Evolutionary conservation across 2,113 vertebrate species (phyloP).

Genomic region (Archocentrus centrarchus): DNA sequence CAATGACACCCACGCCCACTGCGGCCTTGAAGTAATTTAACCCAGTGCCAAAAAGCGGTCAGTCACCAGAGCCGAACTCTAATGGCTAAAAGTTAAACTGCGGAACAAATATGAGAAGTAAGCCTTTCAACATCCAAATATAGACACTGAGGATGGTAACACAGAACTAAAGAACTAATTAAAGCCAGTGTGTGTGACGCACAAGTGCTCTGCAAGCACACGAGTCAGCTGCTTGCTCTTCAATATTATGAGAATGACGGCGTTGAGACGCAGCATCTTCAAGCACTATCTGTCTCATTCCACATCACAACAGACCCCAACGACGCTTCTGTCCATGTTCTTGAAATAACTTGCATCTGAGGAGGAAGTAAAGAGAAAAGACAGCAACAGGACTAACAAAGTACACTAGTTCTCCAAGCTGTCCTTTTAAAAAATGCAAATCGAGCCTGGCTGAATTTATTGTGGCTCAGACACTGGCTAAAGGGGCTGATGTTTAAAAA

Average conservation of each 20-base stretch:
- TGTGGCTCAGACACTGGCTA: constrained; percentile 73
- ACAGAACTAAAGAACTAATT: constrained; percentile 70
- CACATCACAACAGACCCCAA: constrained; percentile 34
- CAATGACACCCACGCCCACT: constrained; percentile 47
- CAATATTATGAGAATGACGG: constrained; percentile 25
- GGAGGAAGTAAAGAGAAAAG: neutral
- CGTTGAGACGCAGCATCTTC: constrained; percentile 15
- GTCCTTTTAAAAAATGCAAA: constrained; percentile 64
- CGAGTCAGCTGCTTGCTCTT: constrained; percentile 35
- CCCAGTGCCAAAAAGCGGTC: constrained; percentile 62
- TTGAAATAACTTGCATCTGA: constrained; percentile 42
- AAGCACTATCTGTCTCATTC: constrained; percentile 15
- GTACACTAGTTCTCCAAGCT: constrained; percentile 21
- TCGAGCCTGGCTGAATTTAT: constrained; percentile 58
- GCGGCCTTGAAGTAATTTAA: constrained; percentile 57
- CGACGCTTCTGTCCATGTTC: constrained; percentile 14
- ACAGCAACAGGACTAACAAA: constrained; percentile 23
- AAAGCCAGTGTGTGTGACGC: constrained; percentile 62
- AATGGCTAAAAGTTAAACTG: constrained; percentile 70
- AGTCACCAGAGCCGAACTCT: constrained; percentile 65
- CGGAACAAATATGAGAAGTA: constrained; percentile 70
- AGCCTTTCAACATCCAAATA: constrained; percentile 61
- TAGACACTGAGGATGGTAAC: constrained; percentile 63
- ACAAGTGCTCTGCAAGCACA: constrained; percentile 28
- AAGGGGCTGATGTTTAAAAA: constrained; percentile 77